Conservation (phyloP, 2,113 vertebrate species). For the Ciconia stormi region DNA sequence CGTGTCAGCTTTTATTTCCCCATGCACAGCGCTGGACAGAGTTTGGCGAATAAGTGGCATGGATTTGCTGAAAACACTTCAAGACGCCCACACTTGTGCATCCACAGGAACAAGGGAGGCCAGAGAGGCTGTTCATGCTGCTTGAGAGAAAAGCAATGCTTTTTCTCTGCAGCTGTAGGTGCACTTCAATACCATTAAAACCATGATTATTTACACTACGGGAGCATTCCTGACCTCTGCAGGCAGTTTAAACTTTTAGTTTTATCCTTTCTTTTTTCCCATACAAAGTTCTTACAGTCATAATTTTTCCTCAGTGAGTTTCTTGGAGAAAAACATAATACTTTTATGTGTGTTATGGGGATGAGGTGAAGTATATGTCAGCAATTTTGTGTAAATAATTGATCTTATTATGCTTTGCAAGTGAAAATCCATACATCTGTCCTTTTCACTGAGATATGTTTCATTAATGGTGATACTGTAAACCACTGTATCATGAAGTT, state of each 20-base stretch:
- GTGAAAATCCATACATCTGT: not conserved
- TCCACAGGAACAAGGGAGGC: not conserved
- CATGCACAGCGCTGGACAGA: accelerated
- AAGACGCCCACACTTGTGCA: not conserved
- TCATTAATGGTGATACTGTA: not conserved
- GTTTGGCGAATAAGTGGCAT: not conserved
- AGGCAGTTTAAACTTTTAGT: not conserved
- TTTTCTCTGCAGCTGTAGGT: not conserved
- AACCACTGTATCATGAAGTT: not conserved
- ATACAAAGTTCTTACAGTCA: not conserved
- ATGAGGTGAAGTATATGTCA: not conserved
- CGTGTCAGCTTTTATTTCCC: not conserved
- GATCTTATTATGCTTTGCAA: not conserved
- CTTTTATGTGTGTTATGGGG: not conserved
- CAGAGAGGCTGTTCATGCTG: not conserved
- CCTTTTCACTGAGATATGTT: not conserved
- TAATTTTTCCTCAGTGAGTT: not conserved
- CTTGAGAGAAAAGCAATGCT: not conserved
- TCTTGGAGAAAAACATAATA: not conserved
- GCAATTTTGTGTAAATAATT: conserved; percentile 16
- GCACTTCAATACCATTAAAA: not conserved
- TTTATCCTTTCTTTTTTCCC: not conserved
- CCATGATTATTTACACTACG: not conserved
- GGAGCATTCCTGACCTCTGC: not conserved
- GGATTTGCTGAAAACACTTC: not conserved